phyloP scores from a whole-genome alignment of 2,888 invertebrate genomes.

The Rhogogaster chlorosoma region DNA sequence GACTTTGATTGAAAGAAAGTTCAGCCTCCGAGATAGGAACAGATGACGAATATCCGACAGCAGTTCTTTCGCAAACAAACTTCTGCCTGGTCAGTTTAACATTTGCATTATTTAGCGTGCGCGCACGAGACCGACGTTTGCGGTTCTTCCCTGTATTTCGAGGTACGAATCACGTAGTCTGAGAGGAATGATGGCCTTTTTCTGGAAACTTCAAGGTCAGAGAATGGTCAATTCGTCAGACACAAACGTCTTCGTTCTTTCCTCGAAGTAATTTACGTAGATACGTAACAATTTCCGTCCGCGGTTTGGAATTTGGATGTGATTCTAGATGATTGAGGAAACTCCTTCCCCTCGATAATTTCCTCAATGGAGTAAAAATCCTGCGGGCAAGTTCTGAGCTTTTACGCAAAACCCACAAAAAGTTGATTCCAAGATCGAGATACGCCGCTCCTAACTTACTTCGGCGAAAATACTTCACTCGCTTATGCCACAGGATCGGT shows the following conservation, averaged over 20 bases:
- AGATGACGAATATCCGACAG: slow-evolving; percentile 54
- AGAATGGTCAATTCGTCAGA: neutral
- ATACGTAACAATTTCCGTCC: neutral
- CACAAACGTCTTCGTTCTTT: neutral
- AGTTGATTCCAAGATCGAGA: slow-evolving; percentile 65
- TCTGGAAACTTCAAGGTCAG: neutral
- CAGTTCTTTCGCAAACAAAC: slow-evolving; percentile 17
- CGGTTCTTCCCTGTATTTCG: neutral
- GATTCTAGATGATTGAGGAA: neutral
- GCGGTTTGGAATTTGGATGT: neutral
- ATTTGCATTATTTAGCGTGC: slow-evolving; percentile 18
- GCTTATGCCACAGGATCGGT: slow-evolving; percentile 47
- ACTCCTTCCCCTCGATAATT: neutral
- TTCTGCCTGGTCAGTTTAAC: neutral
- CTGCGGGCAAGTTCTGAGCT: neutral
- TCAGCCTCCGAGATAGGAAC: slow-evolving; percentile 36
- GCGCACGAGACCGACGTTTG: neutral
- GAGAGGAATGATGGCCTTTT: neutral
- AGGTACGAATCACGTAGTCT: neutral
- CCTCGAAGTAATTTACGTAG: neutral
- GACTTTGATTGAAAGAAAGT: neutral
- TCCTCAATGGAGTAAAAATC: neutral
- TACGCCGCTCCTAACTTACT: slow-evolving; percentile 54
- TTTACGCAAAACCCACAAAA: slow-evolving; percentile 60
- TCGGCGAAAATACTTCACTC: slow-evolving; percentile 33